phyloP scores from a whole-genome alignment of 1,140 invertebrate genomes.

The Polypedilum pembai region DNA sequence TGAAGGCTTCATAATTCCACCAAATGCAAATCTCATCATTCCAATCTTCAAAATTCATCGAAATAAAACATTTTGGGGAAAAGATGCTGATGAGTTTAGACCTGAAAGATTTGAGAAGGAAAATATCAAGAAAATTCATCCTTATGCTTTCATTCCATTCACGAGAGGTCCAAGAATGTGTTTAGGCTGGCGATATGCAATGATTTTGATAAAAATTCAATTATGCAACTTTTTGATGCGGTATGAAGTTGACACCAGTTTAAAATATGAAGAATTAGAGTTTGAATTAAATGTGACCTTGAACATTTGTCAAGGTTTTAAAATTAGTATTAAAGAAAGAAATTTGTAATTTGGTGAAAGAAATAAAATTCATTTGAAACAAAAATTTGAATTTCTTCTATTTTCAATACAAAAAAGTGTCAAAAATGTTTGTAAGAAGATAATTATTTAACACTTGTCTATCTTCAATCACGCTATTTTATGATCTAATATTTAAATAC shows the following conservation, averaged over 20 bases:
- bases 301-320: not conserved
- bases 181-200: slow-evolving; percentile 32
- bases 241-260: not conserved
- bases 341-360: not conserved
- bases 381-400: no score
- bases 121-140: slow-evolving; percentile 36
- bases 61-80: slow-evolving; percentile 37
- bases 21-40: slow-evolving; percentile 35
- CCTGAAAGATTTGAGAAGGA: slow-evolving; percentile 39
- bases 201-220: not conserved
- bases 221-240: not conserved
- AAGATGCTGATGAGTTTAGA: slow-evolving; percentile 37
- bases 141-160: slow-evolving; percentile 40
- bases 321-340: not conserved
- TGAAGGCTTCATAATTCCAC: slow-evolving; percentile 34
- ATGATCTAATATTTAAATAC: no score
- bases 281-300: not conserved
- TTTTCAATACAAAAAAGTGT: no score
- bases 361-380: no score
- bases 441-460: no score
- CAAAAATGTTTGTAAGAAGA: no score
- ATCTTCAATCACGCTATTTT: no score
- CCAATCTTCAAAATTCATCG: slow-evolving; percentile 38
- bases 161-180: slow-evolving; percentile 39
- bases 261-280: not conserved